Evolutionary conservation across 2,797 vertebrate genomes (phyloP).

Genomic region (Rhynchonycteris naso): DNA sequence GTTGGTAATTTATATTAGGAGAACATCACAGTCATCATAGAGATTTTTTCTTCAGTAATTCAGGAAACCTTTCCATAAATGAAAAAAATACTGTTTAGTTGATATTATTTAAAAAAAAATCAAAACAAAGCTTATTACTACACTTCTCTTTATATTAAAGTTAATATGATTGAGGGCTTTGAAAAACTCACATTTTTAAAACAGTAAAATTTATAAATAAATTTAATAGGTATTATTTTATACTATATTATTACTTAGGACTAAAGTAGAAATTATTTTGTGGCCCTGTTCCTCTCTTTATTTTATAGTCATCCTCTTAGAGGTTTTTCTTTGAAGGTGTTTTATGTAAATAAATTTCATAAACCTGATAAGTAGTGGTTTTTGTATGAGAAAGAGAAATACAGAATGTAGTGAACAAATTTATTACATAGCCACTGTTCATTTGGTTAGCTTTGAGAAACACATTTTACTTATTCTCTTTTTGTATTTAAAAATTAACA

Average conservation of each 20-base stretch:
- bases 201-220: constrained; percentile 2
- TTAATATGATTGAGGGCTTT: neutral
- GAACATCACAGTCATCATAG: neutral
- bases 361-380: constrained; percentile 1
- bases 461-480: neutral
- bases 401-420: neutral
- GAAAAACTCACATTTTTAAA: constrained; percentile 1
- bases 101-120: neutral
- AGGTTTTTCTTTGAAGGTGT: neutral
- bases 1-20: neutral
- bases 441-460: constrained; percentile 63
- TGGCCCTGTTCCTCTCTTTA: neutral
- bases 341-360: constrained; percentile 34
- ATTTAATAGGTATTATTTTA: neutral
- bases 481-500: constrained; percentile 30
- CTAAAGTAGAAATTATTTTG: constrained; percentile 5
- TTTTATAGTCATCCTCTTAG: neutral
- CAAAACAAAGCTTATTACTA: neutral
- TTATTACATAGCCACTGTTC: neutral
- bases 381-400: constrained; percentile 56
- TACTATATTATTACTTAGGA: neutral
- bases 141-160: neutral
- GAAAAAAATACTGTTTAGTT: neutral
- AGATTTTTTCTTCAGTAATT: constrained; percentile 3
- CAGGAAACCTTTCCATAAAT: constrained; percentile 23